Evolutionary conservation across 2,888 invertebrate species (phyloP), one percentile per base, ranked within the genome.

Genomic region (Noctua pronuba): DNA sequence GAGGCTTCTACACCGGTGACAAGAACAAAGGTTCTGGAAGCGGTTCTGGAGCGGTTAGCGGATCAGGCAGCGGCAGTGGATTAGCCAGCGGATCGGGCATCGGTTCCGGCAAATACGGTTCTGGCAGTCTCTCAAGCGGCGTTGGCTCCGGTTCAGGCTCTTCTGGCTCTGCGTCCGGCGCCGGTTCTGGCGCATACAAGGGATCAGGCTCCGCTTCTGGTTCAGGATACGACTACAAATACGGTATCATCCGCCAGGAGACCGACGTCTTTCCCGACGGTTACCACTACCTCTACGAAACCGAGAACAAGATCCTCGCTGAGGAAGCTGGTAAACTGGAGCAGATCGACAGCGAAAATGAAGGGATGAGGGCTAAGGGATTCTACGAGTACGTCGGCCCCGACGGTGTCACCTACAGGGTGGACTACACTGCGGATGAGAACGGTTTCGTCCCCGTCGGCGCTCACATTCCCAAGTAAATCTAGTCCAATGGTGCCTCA

Each of bases 231-330:
- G 91, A 96, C 41, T 95, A 96, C 92, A 94, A 95, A 85, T 94
- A 92, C 83, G 95, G 96, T 49, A 95, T 96, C 88, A 94, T 96
- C 84, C 96, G 96, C 55, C 94, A 95, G 87, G 96, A 96, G 64
- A 91, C 88, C 24, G 95, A 96, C 0, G 85, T 94, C 18, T 49
- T 73, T 0, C 91, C 94, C 35, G 96, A 96, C 3, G 96, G 96
- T 41, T 96, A 96, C 91, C 96, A 95, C 88, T 96, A 95, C 89
- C 91, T 96, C 28, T 96, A 96, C 80, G 96, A 96, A 88, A 96
- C 96, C n/a, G 95, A 96, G 82, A 96, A 96, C 92, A 96, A 94
- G 80, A 96, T 96, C 83, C 94, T 95, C 28, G 95, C 95, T 13
- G 96, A 96, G 82, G 96, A 96, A 89, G 91, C 94, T 38, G 96